These are phyloP conservation scores for Dynastes hyllus DNA, from an alignment of 2,888 invertebrate species.

Conservation along the genomic window DNA sequence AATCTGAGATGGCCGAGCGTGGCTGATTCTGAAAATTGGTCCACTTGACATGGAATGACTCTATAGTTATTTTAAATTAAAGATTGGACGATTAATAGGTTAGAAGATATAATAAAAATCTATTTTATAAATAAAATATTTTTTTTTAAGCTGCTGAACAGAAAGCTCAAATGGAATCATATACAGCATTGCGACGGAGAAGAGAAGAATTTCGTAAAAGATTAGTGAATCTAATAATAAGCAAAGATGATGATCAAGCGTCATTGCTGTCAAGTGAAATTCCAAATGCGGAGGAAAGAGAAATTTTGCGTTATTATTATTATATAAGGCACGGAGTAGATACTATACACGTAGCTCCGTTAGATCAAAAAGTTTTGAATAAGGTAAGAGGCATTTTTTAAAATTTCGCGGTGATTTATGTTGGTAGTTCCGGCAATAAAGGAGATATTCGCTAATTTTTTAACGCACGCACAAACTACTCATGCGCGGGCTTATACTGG, in stretches of 20 bases:
- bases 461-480: too few species aligned
- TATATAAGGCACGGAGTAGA: constrained; percentile 94
- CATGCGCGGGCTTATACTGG: too few species aligned
- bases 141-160: constrained; percentile 69
- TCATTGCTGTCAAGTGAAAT: constrained; percentile 71
- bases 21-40: too few species aligned
- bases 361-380: constrained; percentile 82
- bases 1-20: too few species aligned
- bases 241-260: constrained; percentile 73
- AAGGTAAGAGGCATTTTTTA: constrained; percentile 68
- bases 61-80: too few species aligned
- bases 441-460: background rate
- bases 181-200: constrained; percentile 80
- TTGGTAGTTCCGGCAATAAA: too few species aligned
- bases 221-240: constrained; percentile 83
- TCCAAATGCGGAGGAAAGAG: constrained; percentile 79
- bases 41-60: too few species aligned
- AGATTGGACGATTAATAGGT: too few species aligned
- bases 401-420: background rate
- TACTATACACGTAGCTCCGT: constrained; percentile 89
- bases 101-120: background rate
- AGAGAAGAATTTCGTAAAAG: constrained; percentile 88
- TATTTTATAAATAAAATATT: background rate
- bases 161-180: constrained; percentile 73
- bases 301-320: constrained; percentile 88